A percentile compares a stretch with the other conserved stretches of the same genome.
Evolutionary conservation across 2,797 vertebrate species (phyloP).

Genomic region (Pangasius sanitwongsei): DNA sequence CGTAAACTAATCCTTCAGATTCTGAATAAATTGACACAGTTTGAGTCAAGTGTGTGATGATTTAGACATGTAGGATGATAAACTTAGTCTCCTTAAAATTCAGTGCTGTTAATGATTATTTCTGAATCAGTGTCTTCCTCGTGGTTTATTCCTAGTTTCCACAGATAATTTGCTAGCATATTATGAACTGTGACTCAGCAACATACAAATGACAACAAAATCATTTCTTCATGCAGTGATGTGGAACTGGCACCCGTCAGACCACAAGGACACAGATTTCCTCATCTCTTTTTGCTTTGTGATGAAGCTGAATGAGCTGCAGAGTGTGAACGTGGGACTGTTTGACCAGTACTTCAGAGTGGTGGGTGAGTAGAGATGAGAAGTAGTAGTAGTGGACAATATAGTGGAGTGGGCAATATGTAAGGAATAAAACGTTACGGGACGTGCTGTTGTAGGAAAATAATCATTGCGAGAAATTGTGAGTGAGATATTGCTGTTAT

Average conservation of each 20-base stretch:
- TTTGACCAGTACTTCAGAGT: conserved; percentile 97
- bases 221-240: conserved; percentile 63
- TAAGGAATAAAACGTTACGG: neutral
- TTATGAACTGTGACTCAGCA: neutral
- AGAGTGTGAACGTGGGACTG: conserved; percentile 91
- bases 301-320: conserved; percentile 83
- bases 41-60: neutral
- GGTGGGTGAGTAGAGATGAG: conserved; percentile 77
- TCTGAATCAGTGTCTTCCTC: neutral
- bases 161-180: neutral
- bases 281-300: conserved; percentile 84
- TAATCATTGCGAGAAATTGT: neutral
- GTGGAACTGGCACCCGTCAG: conserved; percentile 77
- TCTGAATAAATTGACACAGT: neutral
- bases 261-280: conserved; percentile 76
- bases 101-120: neutral
- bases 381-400: neutral
- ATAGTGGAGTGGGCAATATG: neutral
- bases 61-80: neutral
- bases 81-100: neutral
- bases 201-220: neutral
- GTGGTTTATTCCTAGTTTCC: neutral
- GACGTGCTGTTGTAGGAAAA: neutral
- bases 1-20: neutral
- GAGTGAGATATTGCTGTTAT: neutral